Evolutionary conservation across 2,113 vertebrate species (phyloP), one percentile per base, ranked within the genome.

Genomic region (Gadus macrocephalus): DNA sequence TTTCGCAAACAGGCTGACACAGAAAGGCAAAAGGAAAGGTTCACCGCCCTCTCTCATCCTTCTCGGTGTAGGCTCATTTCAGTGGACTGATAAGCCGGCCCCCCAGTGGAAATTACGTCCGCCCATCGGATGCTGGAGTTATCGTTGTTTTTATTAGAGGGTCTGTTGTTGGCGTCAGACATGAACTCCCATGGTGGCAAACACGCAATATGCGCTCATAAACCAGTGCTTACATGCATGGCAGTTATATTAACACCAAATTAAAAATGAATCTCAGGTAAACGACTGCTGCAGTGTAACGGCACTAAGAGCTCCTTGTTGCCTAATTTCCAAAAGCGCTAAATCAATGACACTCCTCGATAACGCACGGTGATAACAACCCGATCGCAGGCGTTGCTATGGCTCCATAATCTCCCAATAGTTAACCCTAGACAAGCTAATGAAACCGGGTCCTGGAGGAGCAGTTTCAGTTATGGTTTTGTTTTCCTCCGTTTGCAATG

Each of bases 1-100:
- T 73, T 73, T 64, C 68, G 68, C 61, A 77, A 76, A 77, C 66
- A 61, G 56, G 74, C 67, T 73, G 61, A 70, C 74, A 62, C 38
- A 73, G 74, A 62, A 68, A 68, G 68, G 67, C 69, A 56, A 67
- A 66, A 73, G 72, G 69, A 79, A 28, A 49, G 2, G 42, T 49
- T 9, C 42, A 49, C n/a, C 55, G 5, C 16, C 14, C 55, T 58
- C 55, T 56, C 60, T 59, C 64, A 9, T 49, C 59, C 63, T 53
- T 66, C 35, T 64, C 38, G 69, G 64, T 64, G 62, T 67, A 8
- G 1, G 25, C 56, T 79, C 68, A 31, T 73, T 28, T 70, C 61
- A 63, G 56, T 5, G 2, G 55, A 62, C 55, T n/a, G 55, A 58
- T 62, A 19, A 25, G 60, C 60, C 60, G n/a, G 19, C 60, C 38